Evolutionary conservation across 2,113 vertebrate species (phyloP).

Genomic region (Regulus satrapa): DNA sequence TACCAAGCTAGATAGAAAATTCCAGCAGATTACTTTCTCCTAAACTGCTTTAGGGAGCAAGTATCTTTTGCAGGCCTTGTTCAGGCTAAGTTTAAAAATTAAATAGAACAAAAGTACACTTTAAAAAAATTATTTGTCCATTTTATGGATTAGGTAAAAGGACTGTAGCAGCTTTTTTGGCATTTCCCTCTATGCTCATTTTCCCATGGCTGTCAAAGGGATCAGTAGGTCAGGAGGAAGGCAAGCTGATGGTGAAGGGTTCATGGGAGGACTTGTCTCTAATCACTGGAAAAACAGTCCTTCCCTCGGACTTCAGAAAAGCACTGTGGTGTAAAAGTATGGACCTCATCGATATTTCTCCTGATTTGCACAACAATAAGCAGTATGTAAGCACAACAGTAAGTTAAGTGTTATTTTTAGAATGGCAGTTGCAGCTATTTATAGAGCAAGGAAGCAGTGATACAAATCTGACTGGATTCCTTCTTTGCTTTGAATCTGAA

Average conservation of each 20-base stretch:
- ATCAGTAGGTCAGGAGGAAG: neutral
- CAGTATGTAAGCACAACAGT: neutral
- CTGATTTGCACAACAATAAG: neutral
- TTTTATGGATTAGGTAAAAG: neutral
- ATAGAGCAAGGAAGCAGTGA: neutral
- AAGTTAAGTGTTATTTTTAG: slow-evolving; percentile 34
- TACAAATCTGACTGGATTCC: slow-evolving; percentile 1
- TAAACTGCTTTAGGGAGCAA: neutral
- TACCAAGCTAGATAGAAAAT: neutral
- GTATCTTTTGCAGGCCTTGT: neutral
- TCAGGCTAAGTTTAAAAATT: neutral
- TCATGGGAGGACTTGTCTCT: neutral
- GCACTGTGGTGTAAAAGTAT: neutral
- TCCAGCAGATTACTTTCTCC: neutral
- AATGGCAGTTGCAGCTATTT: slow-evolving; percentile 8
- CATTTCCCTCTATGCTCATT: neutral
- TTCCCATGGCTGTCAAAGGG: neutral
- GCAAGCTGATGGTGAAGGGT: neutral
- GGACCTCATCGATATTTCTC: neutral
- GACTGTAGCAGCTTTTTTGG: neutral
- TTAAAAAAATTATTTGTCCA: neutral
- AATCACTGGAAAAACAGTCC: neutral
- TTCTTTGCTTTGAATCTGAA: neutral
- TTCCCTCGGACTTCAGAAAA: neutral
- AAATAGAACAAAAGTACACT: neutral